phyloP scores from a whole-genome alignment of 2,797 vertebrate species.

The Sebastolobus altivelis region DNA sequence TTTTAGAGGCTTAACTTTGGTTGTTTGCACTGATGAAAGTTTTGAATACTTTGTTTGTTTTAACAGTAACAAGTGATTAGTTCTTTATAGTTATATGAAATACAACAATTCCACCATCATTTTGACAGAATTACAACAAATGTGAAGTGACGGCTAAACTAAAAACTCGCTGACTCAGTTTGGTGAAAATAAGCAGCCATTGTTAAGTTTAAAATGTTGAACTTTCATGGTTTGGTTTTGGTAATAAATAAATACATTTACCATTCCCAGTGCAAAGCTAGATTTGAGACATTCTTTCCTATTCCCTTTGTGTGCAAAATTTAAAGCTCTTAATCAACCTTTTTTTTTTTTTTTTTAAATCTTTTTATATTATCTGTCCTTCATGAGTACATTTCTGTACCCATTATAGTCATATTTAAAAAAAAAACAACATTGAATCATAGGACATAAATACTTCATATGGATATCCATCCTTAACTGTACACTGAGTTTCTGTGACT shows the following conservation, averaged over 20 bases:
- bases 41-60: background rate
- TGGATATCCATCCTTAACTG: background rate
- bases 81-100: background rate
- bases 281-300: background rate
- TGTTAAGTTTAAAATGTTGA: background rate
- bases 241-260: background rate
- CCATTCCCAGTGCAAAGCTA: background rate
- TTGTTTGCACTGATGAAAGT: background rate
- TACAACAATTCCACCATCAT: background rate
- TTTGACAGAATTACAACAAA: slow-evolving; percentile 17
- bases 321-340: background rate
- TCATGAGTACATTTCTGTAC: background rate
- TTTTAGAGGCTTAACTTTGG: slow-evolving; percentile 5
- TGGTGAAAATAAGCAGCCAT: background rate
- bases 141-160: slow-evolving; percentile 2
- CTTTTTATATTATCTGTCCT: background rate
- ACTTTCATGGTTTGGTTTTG: background rate
- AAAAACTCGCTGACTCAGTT: background rate
- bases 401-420: background rate
- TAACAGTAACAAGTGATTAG: background rate
- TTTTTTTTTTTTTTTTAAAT: background rate
- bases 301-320: slow-evolving; percentile 1
- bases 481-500: background rate
- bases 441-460: slow-evolving; percentile 4
- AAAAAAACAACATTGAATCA: background rate